Base-by-base conservation (phyloP, 2,797 vertebrate species). In the Epinephelus coioides region DNA sequence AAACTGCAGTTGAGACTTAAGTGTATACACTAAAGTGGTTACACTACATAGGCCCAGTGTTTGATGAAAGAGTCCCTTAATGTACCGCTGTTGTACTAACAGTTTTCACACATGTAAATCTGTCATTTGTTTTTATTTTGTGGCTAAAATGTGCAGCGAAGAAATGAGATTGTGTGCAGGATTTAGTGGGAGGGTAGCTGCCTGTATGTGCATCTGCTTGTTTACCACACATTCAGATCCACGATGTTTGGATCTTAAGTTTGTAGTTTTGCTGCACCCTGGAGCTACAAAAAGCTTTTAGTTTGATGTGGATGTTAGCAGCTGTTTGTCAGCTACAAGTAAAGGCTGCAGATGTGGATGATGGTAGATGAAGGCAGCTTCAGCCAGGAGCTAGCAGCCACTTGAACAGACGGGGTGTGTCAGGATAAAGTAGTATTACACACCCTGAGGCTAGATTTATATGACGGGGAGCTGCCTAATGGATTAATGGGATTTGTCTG, bases 361-460 rank as follows among this genome's bases (percentile, higher is more conserved):
- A 46, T 15, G 63, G 4, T 14, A 2, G 40, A 43, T 13, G 4
- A 50, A 59, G 44, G 11, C 34, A 7, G 51, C 62, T 25, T 57
- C 18, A 44, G 60, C 38, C 56, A 8, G 47, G 65, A 71, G 78
- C 60, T 38, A 47, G 55, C 62, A 30, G 49, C 43, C 17, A 40
- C 62, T 40, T 43, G 44, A 81, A 50, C 51, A 78, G 67, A 71
- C 6, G 0, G 65, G 82, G 75, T 34, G 84, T 78, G 81, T 66
- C 73, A 15, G 51, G 57, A 8, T 75, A 1, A 71, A 80, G 66
- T 23, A 11, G n/a, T 57, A 63, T 81, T 56, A 17, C 40, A 61
- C 57, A 19, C 43, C 77, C 47, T 0, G 50, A 73, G 64, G 82
- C 74, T 11, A 10, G 6, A 60, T 71, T 68, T 56, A 49, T 50